Percentiles rank a stretch among this genome's conserved stretches.
phyloP scores from a whole-genome alignment of 1,140 invertebrate genomes.

The Eubasilissa regina region DNA sequence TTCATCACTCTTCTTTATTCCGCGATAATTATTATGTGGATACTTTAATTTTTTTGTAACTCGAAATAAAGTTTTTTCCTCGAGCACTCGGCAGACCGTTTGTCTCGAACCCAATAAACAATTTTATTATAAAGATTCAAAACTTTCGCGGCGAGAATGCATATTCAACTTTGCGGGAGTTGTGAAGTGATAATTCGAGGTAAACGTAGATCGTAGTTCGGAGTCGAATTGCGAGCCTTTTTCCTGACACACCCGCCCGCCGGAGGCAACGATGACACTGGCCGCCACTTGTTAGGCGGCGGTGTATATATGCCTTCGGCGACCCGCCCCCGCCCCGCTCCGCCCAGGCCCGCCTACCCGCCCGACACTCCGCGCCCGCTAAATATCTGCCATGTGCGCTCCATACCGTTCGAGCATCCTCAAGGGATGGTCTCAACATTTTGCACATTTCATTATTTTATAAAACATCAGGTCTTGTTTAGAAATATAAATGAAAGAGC shows the following conservation, averaged over 20 bases:
- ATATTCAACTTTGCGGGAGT: slow-evolving; percentile 21
- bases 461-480: neutral
- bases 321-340: slow-evolving; percentile 3
- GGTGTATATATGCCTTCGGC: slow-evolving; percentile 49
- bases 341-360: neutral
- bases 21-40: neutral
- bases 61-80: neutral
- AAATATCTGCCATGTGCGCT: slow-evolving; percentile 23
- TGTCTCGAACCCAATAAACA: neutral
- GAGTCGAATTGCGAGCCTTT: neutral
- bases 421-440: neutral
- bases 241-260: slow-evolving; percentile 20
- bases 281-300: slow-evolving; percentile 48
- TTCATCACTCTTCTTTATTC: neutral
- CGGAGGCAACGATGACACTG: slow-evolving; percentile 45
- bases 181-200: neutral
- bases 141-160: neutral
- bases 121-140: neutral
- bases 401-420: neutral
- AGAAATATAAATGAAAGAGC: too few species aligned
- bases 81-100: neutral
- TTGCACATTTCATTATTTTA: neutral
- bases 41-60: neutral
- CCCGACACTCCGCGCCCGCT: neutral
- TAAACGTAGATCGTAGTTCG: neutral